A percentile compares a stretch with the other conserved stretches of the same genome.
Evolutionary conservation across 2,113 vertebrate species (phyloP).

Genomic region (Lepus timidus): DNA sequence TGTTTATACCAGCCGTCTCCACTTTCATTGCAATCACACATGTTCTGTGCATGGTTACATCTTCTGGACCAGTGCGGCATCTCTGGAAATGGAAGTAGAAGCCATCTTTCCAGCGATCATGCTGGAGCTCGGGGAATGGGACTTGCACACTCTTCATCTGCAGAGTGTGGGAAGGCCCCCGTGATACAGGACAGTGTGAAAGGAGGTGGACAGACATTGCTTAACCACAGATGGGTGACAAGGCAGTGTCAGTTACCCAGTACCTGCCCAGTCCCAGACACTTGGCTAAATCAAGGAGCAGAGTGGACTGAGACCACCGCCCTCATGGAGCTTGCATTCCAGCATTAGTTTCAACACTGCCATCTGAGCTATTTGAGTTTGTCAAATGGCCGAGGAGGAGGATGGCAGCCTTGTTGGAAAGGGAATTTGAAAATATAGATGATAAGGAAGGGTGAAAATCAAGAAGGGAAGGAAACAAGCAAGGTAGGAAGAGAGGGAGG

Average conservation of each 20-base stretch:
- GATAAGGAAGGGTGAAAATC: neutral
- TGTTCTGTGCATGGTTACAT: neutral
- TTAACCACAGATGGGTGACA: neutral
- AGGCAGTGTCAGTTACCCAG: rapidly evolving
- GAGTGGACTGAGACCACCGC: neutral
- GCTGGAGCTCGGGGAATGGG: too few species aligned
- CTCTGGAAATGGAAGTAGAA: neutral
- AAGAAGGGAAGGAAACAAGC: neutral
- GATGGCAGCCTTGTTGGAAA: neutral
- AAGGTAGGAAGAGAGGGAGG: neutral
- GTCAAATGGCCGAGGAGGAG: rapidly evolving
- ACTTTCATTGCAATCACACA: neutral
- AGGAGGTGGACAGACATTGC: neutral
- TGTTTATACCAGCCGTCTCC: neutral
- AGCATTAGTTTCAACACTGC: neutral
- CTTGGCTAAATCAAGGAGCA: neutral
- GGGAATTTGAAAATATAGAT: neutral
- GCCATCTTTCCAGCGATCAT: neutral
- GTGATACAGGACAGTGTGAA: neutral
- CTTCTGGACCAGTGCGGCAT: neutral
- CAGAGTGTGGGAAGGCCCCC: neutral
- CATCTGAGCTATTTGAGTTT: neutral
- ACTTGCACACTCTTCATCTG: neutral
- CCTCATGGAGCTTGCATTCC: rapidly evolving
- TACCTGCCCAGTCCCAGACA: rapidly evolving